These are phyloP conservation scores for Oncorhynchus tshawytscha DNA, from an alignment of 2,113 vertebrate genomes.

Conservation along the genomic window DNA sequence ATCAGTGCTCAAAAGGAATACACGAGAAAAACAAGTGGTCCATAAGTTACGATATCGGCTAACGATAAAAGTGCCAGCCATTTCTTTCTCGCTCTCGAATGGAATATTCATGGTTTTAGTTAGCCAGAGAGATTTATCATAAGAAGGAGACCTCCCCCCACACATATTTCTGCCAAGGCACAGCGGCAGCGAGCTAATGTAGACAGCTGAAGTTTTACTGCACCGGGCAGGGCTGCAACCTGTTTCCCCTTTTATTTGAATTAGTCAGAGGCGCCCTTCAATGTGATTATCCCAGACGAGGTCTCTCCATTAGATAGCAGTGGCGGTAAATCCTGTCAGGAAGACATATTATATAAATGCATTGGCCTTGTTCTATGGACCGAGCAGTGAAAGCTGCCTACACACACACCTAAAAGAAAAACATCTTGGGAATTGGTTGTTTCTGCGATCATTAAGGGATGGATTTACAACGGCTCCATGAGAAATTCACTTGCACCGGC, in stretches of 20 bases:
- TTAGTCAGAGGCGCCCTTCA: constrained; percentile 32
- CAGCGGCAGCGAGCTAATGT: constrained; percentile 3
- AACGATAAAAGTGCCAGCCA: neutral
- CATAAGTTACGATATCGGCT: neutral
- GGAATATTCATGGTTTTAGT: constrained; percentile 8
- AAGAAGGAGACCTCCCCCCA: neutral
- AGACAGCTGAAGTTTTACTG: constrained; percentile 39
- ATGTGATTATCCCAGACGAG: constrained; percentile 41
- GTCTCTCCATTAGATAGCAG: constrained; percentile 37
- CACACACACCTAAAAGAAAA: neutral
- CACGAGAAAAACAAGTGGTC: neutral
- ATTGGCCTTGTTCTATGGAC: constrained; percentile 26
- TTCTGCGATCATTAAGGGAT: too few species aligned
- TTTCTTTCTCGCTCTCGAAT: neutral
- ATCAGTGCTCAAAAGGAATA: too few species aligned
- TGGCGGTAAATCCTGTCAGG: constrained; percentile 29
- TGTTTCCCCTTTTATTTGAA: constrained; percentile 38
- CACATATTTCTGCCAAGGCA: constrained; percentile 2
- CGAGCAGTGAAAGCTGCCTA: neutral
- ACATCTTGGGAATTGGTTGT: neutral
- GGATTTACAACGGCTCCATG: neutral
- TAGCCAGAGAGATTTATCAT: constrained; percentile 21
- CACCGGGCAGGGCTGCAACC: constrained; percentile 12
- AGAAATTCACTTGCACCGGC: neutral
- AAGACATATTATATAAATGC: constrained; percentile 47